Conservation (phyloP, 2,888 invertebrate genomes). For the Cheilosia variabilis region DNA sequence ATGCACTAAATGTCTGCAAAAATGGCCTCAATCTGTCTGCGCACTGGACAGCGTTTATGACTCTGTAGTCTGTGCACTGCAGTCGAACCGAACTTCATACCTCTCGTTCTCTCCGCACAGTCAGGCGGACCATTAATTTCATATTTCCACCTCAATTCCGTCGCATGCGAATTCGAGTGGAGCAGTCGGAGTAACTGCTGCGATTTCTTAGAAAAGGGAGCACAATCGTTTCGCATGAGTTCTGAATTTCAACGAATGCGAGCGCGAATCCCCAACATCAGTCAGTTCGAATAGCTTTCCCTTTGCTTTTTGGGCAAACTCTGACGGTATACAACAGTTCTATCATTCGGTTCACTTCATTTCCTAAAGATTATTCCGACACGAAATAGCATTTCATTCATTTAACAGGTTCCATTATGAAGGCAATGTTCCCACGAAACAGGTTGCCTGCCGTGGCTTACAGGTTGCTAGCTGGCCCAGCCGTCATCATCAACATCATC, state of each 20-base stretch:
- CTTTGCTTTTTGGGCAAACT: constrained; percentile 52
- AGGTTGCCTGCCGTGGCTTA: constrained; percentile 80
- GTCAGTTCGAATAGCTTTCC: constrained; percentile 48
- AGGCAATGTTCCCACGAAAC: constrained; percentile 84
- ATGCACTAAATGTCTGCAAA: constrained; percentile 72
- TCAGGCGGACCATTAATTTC: constrained; percentile 66
- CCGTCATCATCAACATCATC: constrained; percentile 63
- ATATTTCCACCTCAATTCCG: constrained; percentile 63
- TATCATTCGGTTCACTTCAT: constrained; percentile 74
- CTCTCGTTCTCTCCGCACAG: not conserved
- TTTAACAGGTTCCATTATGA: constrained; percentile 84
- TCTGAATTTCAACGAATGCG: constrained; percentile 67
- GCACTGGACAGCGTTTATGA: constrained; percentile 35
- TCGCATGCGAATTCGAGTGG: not conserved
- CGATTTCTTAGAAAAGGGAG: constrained; percentile 68
- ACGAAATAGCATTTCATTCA: constrained; percentile 83
- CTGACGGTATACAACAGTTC: constrained; percentile 51
- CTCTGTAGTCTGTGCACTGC: not conserved
- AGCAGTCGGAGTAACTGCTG: constrained; percentile 34
- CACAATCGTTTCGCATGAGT: constrained; percentile 71
- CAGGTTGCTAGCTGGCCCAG: constrained; percentile 68
- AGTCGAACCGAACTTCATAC: not conserved
- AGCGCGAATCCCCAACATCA: constrained; percentile 56
- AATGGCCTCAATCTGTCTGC: constrained; percentile 72
- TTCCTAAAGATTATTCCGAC: constrained; percentile 75